Base-by-base conservation (phyloP, 2,797 vertebrate genomes). In the Pangasius sanitwongsei region DNA sequence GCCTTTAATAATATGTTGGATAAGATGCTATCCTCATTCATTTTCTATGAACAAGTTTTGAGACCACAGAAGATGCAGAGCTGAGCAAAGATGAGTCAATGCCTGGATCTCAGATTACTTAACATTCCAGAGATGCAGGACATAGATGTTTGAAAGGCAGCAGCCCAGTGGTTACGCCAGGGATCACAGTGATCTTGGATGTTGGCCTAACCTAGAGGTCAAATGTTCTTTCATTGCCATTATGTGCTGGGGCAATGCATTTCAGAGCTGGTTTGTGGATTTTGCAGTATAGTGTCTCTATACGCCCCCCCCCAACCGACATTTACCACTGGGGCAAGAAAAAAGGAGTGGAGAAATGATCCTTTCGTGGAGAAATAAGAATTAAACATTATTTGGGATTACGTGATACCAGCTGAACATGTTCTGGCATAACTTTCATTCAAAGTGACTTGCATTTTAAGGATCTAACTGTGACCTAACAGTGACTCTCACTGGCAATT, bases 121-220 rank as follows among this genome's bases (percentile, higher is more conserved):
- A 80, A 86, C 82, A 84, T 90, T 84, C 82, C 67, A 41, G 77
- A 69, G 81, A 78, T 85, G 75, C 50, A 59, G 72, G 69, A 48
- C 81, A 34, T 59, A 87, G 86, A 78, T 83, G 61, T 84, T 84
- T 69, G 20, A 69, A 74, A 90, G 50, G 85, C 13, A 61, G 31
- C 41, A 15, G 57, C 85, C 83, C 67, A 86, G 65, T 61, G n/a
- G 41, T 61, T 67, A 85, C 28, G 28, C 41, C 41, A 86, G 72
- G 41, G 85, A 78, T 72, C 59, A 77, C 37, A 34, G 75, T 2
- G 41, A 70, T 87, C 78, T 41, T 87, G 74, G 69, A 61, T 83
- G 84, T 61, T 77, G 85, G 55, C 87, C 86, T 90, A 41, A 70
- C 34, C 61, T 87, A 59, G 59, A 84, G 85, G 87, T 90, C 78